Evolutionary conservation across 2,797 vertebrate genomes (phyloP), one percentile per base, ranked within the genome.

Genomic region (Fistularia tabacaria): DNA sequence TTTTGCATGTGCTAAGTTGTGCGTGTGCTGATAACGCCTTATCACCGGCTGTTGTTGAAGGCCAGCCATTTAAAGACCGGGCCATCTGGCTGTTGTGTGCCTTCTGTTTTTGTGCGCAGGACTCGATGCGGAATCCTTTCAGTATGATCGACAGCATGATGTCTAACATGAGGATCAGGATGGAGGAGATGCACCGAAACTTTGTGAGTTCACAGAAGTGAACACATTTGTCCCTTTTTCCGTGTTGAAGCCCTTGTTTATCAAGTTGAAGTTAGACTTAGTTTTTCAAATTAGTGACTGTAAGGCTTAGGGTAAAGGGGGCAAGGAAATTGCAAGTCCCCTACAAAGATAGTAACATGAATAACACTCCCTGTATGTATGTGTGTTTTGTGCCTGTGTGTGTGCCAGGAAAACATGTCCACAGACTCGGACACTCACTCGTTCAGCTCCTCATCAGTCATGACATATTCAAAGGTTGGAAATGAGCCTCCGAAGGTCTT

Each of bases 401-500:
- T 66, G 6, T 59, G 51, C 49, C 57, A 98, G 96, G 93, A 89
- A 59, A 90, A 90, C 41, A 54, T 88, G 66, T 73, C 93, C 10
- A 0, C 90, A 53, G 86, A 92, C 36, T 66, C 93, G 7, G 89
- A 85, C 42, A 49, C 73, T 1, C 94, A 98, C 80, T 92, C 92
- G 0, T 98, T 95, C 87, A 93, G 91, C 83, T 95, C 94, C 54
- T 98, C 97, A 12, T 95, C 94, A 6, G 76, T 99, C 65, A 93
- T 94, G 92, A 95, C 93, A 0, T 98, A 95, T 62, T 94, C 94
- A 73, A 97, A 92, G 84, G 73, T 87, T 55, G 96, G 95, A 50
- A 82, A 95, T 60, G 93, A 95, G 57, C 90, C 94, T 3, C 87
- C 97, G 11, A 98, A 95, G 68, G 89, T 98, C 49, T 98, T 95